Conservation (phyloP, 2,888 invertebrate species). For the Hirtodrosophila trivittata region DNA sequence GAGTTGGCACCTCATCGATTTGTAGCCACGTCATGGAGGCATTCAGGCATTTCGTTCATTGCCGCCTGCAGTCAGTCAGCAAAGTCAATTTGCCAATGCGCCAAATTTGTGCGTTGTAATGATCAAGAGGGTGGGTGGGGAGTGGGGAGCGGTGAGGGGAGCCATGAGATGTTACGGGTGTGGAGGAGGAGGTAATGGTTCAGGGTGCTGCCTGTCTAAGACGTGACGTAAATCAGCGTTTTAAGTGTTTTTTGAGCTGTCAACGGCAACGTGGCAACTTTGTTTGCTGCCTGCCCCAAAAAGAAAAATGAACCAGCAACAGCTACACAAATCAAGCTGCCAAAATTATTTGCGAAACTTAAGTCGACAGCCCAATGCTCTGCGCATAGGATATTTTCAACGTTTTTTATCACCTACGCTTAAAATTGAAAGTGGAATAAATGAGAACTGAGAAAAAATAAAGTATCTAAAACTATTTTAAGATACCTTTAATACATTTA, state of each 20-base stretch:
- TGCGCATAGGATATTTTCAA: slow-evolving; percentile 1
- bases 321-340: slow-evolving; percentile 52
- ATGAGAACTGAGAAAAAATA: too few species aligned
- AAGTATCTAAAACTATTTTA: too few species aligned
- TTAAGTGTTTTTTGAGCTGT: slow-evolving; percentile 72
- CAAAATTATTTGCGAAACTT: slow-evolving; percentile 9
- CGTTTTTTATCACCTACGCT: not conserved
- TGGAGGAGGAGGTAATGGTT: not conserved
- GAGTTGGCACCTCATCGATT: slow-evolving; percentile 68
- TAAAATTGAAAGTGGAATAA: too few species aligned
- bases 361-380: slow-evolving; percentile 23
- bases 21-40: slow-evolving; percentile 68
- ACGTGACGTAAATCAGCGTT: slow-evolving; percentile 77
- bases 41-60: slow-evolving; percentile 30
- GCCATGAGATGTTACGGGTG: not conserved
- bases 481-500: too few species aligned
- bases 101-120: slow-evolving; percentile 70
- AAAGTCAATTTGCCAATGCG: slow-evolving; percentile 74
- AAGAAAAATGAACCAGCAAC: slow-evolving; percentile 56
- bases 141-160: not conserved
- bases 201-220: slow-evolving; percentile 56
- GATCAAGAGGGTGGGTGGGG: slow-evolving; percentile 40
- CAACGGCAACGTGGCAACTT: slow-evolving; percentile 67
- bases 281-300: slow-evolving; percentile 40
- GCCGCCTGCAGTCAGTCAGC: slow-evolving; percentile 34